phyloP scores from a whole-genome alignment of 1,140 invertebrate species.

The Gonatopus flavifemur region DNA sequence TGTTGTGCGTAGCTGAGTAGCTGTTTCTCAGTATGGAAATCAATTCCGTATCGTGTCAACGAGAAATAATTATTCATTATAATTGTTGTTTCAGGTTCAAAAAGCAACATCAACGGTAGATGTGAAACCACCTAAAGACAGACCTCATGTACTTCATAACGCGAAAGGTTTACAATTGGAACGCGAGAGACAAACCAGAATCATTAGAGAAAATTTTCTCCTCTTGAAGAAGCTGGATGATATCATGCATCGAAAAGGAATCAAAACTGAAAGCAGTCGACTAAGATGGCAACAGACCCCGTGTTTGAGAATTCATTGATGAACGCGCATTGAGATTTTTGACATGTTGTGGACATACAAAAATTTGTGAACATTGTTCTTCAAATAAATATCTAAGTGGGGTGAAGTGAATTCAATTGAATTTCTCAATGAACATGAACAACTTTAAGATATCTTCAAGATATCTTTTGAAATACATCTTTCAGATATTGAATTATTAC shows the following conservation, averaged over 20 bases:
- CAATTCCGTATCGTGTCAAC: too few relatives aligned
- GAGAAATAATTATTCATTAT: background rate
- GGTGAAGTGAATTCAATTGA: too few relatives aligned
- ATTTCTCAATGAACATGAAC: too few relatives aligned
- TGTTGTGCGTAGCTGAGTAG: too few relatives aligned
- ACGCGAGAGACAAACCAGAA: constrained; percentile 45
- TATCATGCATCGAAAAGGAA: constrained; percentile 47
- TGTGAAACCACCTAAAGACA: constrained; percentile 36
- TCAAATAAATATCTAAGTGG: too few relatives aligned
- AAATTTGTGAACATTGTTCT: too few relatives aligned
- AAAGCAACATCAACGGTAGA: constrained; percentile 44
- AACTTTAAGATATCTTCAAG: too few relatives aligned
- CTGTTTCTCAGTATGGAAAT: too few relatives aligned
- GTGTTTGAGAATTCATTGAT: constrained; percentile 44
- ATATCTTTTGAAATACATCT: too few relatives aligned
- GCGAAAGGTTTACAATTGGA: constrained; percentile 50
- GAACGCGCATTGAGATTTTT: too few relatives aligned
- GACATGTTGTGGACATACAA: too few relatives aligned
- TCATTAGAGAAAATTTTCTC: constrained; percentile 51
- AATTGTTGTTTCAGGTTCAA: constrained; percentile 34
- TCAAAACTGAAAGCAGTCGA: constrained; percentile 22
- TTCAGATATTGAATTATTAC: too few relatives aligned
- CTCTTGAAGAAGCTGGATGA: constrained; percentile 44
- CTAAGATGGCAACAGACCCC: constrained; percentile 34
- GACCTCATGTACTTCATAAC: constrained; percentile 45